Base-by-base conservation (phyloP, 2,888 invertebrate genomes). In the Drosophila neoperkinsi region DNA sequence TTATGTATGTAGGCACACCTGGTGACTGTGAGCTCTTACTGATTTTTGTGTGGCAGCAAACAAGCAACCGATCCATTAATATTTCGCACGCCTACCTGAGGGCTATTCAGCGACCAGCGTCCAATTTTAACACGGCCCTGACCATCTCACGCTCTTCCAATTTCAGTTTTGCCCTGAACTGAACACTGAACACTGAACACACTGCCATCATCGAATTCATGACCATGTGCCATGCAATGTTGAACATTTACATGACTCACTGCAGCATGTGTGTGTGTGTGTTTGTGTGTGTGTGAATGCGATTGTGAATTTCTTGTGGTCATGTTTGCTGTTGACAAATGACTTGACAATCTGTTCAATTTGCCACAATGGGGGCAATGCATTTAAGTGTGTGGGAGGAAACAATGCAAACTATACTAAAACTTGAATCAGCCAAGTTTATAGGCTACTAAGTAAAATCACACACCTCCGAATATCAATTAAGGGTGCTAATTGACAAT, bases 71-170 rank as follows among this genome's bases (percentile, higher is more conserved):
- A 59, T 57, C 71, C 53, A 56, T 59, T 60, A 31, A 60, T 60
- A 67, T 43, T 57, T 59, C 59, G 36, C 41, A 71, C 70, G 70
- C 81, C 84, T 68, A 74, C 56, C 68, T 57, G 73, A 66, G 52
- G 71, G 67, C 59, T 36, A 33, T 52, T 72, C 28, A 53, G n/a
- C 55, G 41, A 51, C n/a, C 63, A 72, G 65, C 49, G 77, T 80
- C 77, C 77, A 43, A 43, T 38, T 46, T 46, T 4, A 33, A 68
- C 21, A 56, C 51, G 77, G 68, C 90, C 90, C 90, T 89, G 84
- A 84, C 80, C 85, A 88, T 79, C 85, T 88, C 83, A 88, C 70
- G 77, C 68, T 72, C 68, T 58, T 76, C 53, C 73, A 56, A 75
- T 74, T 79, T 78, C 58, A 53, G 56, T 51, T 46, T 62, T 36